phyloP scores from a whole-genome alignment of 2,888 invertebrate genomes.

The Napeogenes sylphis region DNA sequence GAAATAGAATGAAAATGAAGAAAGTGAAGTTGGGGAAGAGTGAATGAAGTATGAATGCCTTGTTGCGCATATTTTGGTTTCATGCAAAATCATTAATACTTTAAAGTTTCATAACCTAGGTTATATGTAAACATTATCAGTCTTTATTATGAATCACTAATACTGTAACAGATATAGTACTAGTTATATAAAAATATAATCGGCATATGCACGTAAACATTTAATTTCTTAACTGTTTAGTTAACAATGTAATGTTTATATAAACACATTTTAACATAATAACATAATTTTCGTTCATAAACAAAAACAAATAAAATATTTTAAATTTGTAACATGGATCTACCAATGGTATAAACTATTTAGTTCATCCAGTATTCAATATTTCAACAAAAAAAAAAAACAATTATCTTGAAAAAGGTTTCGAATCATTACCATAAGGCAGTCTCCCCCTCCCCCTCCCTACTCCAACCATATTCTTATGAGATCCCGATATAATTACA shows the following conservation, averaged over 20 bases:
- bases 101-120: background rate
- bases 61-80: background rate
- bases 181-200: background rate
- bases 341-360: too few species aligned
- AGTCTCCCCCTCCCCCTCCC: constrained; percentile 19
- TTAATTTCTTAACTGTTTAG: too few species aligned
- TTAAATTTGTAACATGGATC: too few species aligned
- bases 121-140: background rate
- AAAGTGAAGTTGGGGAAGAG: background rate
- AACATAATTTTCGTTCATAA: too few species aligned
- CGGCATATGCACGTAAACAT: too few species aligned
- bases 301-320: too few species aligned
- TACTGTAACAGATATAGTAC: background rate
- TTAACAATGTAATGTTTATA: too few species aligned
- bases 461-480: constrained; percentile 2
- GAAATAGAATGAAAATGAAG: background rate
- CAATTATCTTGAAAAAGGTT: background rate
- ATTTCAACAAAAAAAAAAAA: background rate
- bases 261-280: too few species aligned
- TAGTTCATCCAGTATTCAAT: too few species aligned
- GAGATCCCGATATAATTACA: constrained; percentile 34
- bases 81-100: constrained; percentile 1
- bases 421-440: background rate
- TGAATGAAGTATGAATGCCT: background rate
- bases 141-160: background rate